Conservation (phyloP, 2,797 vertebrate species). For the Epinephelus awoara region DNA sequence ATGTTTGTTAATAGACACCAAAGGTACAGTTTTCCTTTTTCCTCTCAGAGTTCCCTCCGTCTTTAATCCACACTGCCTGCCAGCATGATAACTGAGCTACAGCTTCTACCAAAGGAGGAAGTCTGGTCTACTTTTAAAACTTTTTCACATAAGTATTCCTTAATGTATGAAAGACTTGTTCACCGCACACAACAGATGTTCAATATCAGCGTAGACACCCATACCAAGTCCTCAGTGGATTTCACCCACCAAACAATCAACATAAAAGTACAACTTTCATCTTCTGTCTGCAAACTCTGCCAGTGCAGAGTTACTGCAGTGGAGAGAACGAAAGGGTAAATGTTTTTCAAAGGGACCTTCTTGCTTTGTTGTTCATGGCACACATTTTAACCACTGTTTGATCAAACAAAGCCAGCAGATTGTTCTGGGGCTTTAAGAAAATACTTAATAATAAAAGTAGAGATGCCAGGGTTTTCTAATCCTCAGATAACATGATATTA, state of each 20-base stretch:
- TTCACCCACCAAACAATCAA: conserved; percentile 43
- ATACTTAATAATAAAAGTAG: conserved; percentile 47
- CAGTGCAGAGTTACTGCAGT: conserved; percentile 23
- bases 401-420: conserved; percentile 54
- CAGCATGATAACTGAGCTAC: conserved; percentile 24
- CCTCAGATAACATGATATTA: conserved; percentile 51
- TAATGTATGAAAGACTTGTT: conserved; percentile 29
- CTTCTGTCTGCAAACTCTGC: conserved; percentile 19
- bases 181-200: conserved; percentile 15
- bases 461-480: conserved; percentile 49
- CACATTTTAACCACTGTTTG: conserved; percentile 42
- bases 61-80: conserved; percentile 35
- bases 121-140: conserved; percentile 13
- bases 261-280: conserved; percentile 52
- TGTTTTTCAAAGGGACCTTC: conserved; percentile 53
- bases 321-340: conserved; percentile 51
- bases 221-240: conserved; percentile 22
- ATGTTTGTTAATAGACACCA: conserved; percentile 44
- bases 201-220: conserved; percentile 23
- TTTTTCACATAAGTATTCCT: conserved; percentile 26
- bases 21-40: conserved; percentile 37
- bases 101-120: conserved; percentile 28
- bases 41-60: conserved; percentile 23
- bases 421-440: conserved; percentile 43
- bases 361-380: conserved; percentile 45